Percentiles rank a stretch among this genome's conserved stretches.
phyloP scores from a whole-genome alignment of 1,140 invertebrate species.

The Drosophila rufa region DNA sequence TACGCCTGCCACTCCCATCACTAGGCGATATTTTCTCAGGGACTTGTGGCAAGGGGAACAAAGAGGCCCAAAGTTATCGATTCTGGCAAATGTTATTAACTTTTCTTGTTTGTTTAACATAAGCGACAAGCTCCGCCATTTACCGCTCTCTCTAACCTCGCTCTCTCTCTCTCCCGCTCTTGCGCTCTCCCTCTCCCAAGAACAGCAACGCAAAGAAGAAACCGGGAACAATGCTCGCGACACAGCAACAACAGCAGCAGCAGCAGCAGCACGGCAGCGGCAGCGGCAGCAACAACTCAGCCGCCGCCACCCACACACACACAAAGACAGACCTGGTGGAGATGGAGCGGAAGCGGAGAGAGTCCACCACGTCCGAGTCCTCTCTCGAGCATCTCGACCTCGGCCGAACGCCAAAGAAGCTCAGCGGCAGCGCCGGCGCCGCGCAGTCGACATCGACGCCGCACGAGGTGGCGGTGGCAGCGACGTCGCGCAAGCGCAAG shows the following conservation, averaged over 20 bases:
- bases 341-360: slow-evolving; percentile 72
- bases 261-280: slow-evolving; percentile 29
- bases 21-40: too few species aligned
- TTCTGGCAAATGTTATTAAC: neutral
- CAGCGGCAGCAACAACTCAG: slow-evolving; percentile 24
- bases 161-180: neutral
- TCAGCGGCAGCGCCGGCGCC: slow-evolving; percentile 57
- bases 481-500: slow-evolving; percentile 65
- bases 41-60: too few species aligned
- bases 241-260: slow-evolving; percentile 50
- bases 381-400: slow-evolving; percentile 83
- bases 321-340: slow-evolving; percentile 18
- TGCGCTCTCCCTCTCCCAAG: slow-evolving; percentile 3
- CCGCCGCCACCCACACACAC: slow-evolving; percentile 1
- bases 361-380: slow-evolving; percentile 82
- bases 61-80: too few species aligned
- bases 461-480: slow-evolving; percentile 34
- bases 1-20: too few species aligned
- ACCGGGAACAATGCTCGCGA: slow-evolving; percentile 60
- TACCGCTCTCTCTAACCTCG: neutral
- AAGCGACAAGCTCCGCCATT: too few species aligned
- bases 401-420: slow-evolving; percentile 80
- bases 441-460: slow-evolving; percentile 77
- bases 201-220: slow-evolving; percentile 8
- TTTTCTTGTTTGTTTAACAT: neutral